These are phyloP conservation scores for Oceanodroma leucorhoa DNA, from an alignment of 2,797 vertebrate species.

Conservation along the genomic window DNA sequence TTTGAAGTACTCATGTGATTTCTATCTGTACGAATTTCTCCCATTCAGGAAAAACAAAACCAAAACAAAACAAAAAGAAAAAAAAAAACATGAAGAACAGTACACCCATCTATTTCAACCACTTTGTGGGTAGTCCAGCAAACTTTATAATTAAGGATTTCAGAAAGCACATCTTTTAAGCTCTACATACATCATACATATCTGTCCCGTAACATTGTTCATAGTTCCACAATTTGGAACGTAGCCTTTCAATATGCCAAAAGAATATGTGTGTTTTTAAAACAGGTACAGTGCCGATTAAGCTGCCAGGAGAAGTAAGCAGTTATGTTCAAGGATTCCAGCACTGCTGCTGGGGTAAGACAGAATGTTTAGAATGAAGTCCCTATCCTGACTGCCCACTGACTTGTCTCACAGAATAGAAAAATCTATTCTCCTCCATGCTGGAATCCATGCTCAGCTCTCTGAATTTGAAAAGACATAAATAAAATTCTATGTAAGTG, in stretches of 20 bases:
- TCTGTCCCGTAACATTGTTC: not conserved
- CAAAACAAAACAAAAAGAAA: not conserved
- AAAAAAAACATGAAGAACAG: not conserved
- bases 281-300: not conserved
- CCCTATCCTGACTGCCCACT: not conserved
- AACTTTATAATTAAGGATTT: not conserved
- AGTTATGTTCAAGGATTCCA: not conserved
- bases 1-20: not conserved
- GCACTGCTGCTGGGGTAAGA: not conserved
- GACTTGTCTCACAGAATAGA: not conserved
- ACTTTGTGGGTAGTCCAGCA: not conserved
- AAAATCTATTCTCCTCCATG: not conserved
- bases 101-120: not conserved
- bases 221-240: not conserved
- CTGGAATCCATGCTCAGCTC: not conserved
- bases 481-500: not conserved
- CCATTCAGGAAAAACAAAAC: not conserved
- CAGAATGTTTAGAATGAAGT: not conserved
- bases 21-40: not conserved
- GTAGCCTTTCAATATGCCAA: not conserved
- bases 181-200: not conserved
- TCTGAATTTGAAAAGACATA: not conserved
- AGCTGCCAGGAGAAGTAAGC: not conserved
- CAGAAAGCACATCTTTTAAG: not conserved
- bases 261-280: not conserved